Conservation (phyloP, 2,888 invertebrate genomes). For the Xestia xanthographa region DNA sequence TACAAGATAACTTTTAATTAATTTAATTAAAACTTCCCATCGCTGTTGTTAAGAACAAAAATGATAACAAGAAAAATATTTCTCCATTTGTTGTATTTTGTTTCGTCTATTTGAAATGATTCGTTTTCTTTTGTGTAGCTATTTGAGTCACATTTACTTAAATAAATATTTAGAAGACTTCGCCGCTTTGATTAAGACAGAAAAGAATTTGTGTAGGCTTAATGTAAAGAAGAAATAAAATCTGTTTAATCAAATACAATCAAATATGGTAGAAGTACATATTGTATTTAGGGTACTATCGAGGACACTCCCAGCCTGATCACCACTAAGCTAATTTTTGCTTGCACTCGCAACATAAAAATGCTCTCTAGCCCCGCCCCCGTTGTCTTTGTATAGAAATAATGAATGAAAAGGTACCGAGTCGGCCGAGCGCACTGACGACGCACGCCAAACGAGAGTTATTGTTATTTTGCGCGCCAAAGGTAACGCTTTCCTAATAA, state of each 20-base stretch:
- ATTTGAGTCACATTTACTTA: slow-evolving; percentile 40
- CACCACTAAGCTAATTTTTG: no score
- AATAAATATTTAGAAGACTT: slow-evolving; percentile 47
- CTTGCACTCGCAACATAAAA: no score
- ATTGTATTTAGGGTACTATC: no score
- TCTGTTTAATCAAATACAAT: slow-evolving; percentile 8
- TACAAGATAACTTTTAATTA: slow-evolving; percentile 69
- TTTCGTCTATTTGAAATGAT: slow-evolving; percentile 51
- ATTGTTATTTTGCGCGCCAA: no score
- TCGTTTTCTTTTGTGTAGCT: slow-evolving; percentile 32
- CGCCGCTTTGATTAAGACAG: slow-evolving; percentile 15
- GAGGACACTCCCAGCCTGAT: no score
- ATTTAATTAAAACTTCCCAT: slow-evolving; percentile 69
- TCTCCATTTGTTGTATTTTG: slow-evolving; percentile 38
- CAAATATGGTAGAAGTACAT: not conserved
- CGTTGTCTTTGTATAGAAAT: no score
- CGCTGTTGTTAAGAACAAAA: slow-evolving; percentile 49
- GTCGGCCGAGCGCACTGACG: no score
- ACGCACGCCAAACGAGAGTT: no score
- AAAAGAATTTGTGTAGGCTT: slow-evolving; percentile 22
- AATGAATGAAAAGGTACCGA: no score
- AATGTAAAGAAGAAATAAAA: slow-evolving; percentile 2
- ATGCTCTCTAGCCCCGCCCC: no score
- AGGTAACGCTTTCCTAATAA: no score
- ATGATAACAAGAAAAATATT: slow-evolving; percentile 53